Evolutionary conservation across 2,888 invertebrate species (phyloP), one percentile per base, ranked within the genome.

Genomic region (Amiota mariae): DNA sequence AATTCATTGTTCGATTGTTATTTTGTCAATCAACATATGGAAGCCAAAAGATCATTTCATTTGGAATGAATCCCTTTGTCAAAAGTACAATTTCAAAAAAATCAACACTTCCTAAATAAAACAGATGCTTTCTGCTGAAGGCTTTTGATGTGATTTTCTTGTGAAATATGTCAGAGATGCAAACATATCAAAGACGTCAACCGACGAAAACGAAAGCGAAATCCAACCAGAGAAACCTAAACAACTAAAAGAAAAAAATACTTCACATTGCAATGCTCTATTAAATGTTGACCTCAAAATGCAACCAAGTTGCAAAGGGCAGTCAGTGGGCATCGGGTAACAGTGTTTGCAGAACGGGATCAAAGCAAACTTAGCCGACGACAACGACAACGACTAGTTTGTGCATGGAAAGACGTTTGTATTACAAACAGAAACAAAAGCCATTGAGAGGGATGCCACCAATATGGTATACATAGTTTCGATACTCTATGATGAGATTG

Each of bases 251-350:
- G 8, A 4, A 61, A 61, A 18, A 20, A 61, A 61, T 24, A 61
- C 3, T 24, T 36, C 36, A 36, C 18, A 51, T 70, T 70, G 59
- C 49, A 64, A 71, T 71, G 73, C 71, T 74, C 73, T 74, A 74
- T 71, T 71, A 71, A 74, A 49, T 20, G 46, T 61, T 74, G 73
- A 71, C 73, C 73, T 67, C 73, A 57, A 74, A 71, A 67, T 18
- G 57, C 72, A 64, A 46, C 46, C 47, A 51, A 63, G 46, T 51
- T 61, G 71, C 46, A 12, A 24, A 36, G 36, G 36, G 36, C 36
- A 36, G 36, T 36, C 36, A 36, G 36, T 36, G 36, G 36, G 36
- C 36, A 36, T 36, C 36, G 36, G 36, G 36, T 12, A 13, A 13
- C 15, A 8, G 0, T 12, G 63, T 12, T 11, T 13, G 46, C 11